phyloP scores from a whole-genome alignment of 2,797 vertebrate genomes.

The Molossus alvarezi region DNA sequence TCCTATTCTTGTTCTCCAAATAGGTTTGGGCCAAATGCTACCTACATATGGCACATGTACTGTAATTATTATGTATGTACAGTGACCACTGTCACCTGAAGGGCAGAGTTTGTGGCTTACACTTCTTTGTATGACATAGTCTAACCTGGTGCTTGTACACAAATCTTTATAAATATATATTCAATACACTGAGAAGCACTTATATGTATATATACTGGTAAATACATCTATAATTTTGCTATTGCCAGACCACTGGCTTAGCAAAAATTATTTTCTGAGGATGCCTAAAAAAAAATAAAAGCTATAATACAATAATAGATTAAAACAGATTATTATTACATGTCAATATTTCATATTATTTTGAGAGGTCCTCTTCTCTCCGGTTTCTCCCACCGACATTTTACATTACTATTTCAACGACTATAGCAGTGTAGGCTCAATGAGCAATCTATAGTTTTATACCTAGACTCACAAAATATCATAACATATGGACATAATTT shows the following conservation, averaged over 20 bases:
- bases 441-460: slow-evolving; percentile 24
- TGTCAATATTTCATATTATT: neutral
- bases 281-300: slow-evolving; percentile 45
- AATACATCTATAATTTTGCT: neutral
- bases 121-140: neutral
- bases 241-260: neutral
- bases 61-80: neutral
- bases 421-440: neutral
- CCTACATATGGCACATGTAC: neutral
- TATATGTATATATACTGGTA: neutral
- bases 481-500: neutral
- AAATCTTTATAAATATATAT: neutral
- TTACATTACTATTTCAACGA: slow-evolving; percentile 59
- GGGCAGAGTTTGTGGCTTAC: neutral
- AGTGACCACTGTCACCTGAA: neutral
- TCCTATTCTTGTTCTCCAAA: slow-evolving; percentile 6
- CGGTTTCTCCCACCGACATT: neutral
- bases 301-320: slow-evolving; percentile 13
- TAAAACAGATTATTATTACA: slow-evolving; percentile 34
- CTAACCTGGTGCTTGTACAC: neutral
- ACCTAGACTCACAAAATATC: neutral
- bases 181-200: neutral
- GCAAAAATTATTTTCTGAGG: neutral
- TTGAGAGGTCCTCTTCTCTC: neutral
- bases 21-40: neutral